A percentile compares a stretch with the other conserved stretches of the same genome.
Conservation (phyloP, 92 coral and sea anemone genomes). For the Pocillopora grandis region DNA sequence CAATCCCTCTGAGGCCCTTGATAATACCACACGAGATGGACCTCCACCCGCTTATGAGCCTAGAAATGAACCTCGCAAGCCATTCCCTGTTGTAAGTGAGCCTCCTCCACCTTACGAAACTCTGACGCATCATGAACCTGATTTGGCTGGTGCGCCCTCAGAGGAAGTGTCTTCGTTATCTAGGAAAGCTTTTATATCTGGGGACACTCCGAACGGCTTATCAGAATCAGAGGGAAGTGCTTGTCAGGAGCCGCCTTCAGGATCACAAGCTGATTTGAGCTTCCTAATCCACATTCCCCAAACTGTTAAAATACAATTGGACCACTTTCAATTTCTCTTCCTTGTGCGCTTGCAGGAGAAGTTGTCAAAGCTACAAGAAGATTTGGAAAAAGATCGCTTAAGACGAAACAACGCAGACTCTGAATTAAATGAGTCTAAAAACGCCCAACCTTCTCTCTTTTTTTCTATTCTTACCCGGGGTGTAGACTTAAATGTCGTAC, state of each 20-base stretch:
- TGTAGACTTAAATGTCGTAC: conserved; percentile 70
- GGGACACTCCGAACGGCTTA: conserved; percentile 15
- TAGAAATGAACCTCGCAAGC: conserved; percentile 1
- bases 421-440: neutral
- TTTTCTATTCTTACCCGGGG: conserved; percentile 79
- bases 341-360: conserved; percentile 90
- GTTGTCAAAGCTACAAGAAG: conserved; percentile 72
- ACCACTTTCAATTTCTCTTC: conserved; percentile 92
- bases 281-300: conserved; percentile 69
- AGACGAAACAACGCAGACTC: neutral
- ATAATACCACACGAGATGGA: neutral
- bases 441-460: conserved; percentile 44
- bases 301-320: conserved; percentile 63
- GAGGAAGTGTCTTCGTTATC: conserved; percentile 61
- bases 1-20: conserved; percentile 1
- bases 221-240: conserved; percentile 25
- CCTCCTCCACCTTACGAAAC: conserved; percentile 54
- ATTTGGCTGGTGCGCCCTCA: neutral
- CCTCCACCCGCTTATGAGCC: conserved; percentile 46
- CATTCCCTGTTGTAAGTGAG: conserved; percentile 16
- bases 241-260: conserved; percentile 19
- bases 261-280: conserved; percentile 74
- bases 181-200: conserved; percentile 45
- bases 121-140: conserved; percentile 20
- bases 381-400: conserved; percentile 50